phyloP scores from a whole-genome alignment of 2,113 vertebrate species.

The Indri indri region DNA sequence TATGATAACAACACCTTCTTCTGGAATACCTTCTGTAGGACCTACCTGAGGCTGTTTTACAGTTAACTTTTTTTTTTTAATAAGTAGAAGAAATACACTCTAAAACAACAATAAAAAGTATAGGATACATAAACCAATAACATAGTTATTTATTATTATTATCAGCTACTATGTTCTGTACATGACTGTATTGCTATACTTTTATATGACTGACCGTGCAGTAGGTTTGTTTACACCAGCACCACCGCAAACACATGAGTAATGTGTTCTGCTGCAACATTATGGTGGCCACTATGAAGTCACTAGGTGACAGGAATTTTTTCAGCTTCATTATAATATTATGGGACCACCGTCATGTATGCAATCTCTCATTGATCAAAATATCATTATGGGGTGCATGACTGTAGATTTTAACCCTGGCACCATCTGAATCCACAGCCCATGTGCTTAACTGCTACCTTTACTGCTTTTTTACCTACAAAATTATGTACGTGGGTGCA shows the following conservation, averaged over 20 bases:
- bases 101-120: not conserved
- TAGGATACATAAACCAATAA: not conserved
- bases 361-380: not conserved
- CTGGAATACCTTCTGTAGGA: not conserved
- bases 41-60: not conserved
- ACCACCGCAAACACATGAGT: not conserved
- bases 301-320: not conserved
- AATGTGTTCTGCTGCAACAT: not conserved
- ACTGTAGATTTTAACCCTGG: not conserved
- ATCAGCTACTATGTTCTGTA: not conserved
- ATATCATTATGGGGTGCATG: not conserved
- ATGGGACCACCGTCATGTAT: not conserved
- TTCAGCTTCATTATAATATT: not conserved
- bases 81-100: not conserved
- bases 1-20: not conserved
- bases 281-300: not conserved
- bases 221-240: not conserved
- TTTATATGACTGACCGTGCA: not conserved
- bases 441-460: accelerated
- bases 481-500: accelerated
- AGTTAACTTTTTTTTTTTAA: not conserved
- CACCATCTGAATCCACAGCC: not conserved
- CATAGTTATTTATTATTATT: not conserved
- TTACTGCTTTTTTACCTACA: accelerated
- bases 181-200: not conserved